Evolutionary conservation across 2,113 vertebrate genomes (phyloP).

Genomic region (Boulengeromyrus knoepffleri): DNA sequence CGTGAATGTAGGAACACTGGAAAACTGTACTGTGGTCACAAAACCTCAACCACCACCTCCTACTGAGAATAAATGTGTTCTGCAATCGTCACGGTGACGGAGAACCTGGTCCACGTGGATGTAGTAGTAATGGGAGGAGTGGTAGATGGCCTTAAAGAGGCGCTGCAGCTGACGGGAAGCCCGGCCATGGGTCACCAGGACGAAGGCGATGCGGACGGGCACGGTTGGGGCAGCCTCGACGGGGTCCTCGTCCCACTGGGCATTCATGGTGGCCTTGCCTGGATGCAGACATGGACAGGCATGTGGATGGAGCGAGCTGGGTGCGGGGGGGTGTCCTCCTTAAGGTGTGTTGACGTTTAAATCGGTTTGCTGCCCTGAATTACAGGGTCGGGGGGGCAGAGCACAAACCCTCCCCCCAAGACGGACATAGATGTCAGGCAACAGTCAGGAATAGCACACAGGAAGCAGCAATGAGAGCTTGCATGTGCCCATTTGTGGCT

Average conservation of each 20-base stretch:
- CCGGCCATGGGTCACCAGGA: slow-evolving; percentile 89
- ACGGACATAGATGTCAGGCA: neutral
- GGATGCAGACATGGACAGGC: neutral
- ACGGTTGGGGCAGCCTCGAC: slow-evolving; percentile 73
- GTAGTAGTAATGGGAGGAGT: slow-evolving; percentile 92
- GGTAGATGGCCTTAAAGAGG: slow-evolving; percentile 98
- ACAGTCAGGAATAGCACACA: neutral
- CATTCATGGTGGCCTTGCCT: slow-evolving; percentile 87
- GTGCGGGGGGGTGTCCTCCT: neutral
- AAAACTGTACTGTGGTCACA: neutral
- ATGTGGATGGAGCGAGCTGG: neutral
- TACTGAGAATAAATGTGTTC: neutral
- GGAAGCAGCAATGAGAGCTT: neutral
- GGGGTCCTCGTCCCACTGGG: slow-evolving; percentile 93
- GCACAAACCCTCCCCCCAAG: neutral
- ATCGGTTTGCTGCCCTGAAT: neutral
- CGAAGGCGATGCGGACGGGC: slow-evolving; percentile 85
- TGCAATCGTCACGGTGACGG: neutral
- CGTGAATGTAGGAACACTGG: neutral
- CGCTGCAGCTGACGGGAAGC: slow-evolving; percentile 89
- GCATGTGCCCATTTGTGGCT: slow-evolving; percentile 17
- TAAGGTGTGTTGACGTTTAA: neutral
- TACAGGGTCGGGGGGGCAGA: neutral
- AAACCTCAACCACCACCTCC: neutral
- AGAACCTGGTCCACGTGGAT: slow-evolving; percentile 95